Conservation (phyloP, 2,113 vertebrate species). For the Tenrec ecaudatus region DNA sequence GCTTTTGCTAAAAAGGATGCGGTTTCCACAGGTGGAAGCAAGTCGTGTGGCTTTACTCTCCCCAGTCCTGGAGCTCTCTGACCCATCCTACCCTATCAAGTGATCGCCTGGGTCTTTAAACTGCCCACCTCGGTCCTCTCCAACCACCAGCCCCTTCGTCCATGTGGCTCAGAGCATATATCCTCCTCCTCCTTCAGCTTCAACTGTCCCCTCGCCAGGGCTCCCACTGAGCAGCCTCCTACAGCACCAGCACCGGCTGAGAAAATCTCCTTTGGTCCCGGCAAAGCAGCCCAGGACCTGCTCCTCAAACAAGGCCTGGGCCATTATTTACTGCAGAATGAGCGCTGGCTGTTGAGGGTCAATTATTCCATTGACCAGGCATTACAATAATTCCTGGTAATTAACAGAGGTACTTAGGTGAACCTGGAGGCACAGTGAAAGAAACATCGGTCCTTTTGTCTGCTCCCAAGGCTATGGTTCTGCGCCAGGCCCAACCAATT, state of each 20-base stretch:
- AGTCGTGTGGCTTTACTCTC: neutral
- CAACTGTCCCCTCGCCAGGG: neutral
- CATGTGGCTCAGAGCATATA: too few relatives aligned
- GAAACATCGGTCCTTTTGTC: constrained; percentile 91
- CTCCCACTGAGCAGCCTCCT: constrained; percentile 84
- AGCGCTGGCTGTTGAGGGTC: constrained; percentile 87
- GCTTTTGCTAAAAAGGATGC: neutral
- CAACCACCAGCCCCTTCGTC: too few relatives aligned
- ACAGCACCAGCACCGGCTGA: constrained; percentile 82
- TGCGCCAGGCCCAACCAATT: constrained; percentile 89
- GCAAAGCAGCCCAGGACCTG: constrained; percentile 84
- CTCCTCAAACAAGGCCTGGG: constrained; percentile 82
- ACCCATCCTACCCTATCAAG: too few relatives aligned
- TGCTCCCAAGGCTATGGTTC: constrained; percentile 86
- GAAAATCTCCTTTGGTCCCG: constrained; percentile 85
- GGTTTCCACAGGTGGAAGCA: neutral
- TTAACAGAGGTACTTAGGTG: constrained; percentile 90
- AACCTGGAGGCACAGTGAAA: constrained; percentile 88
- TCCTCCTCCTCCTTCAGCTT: too few relatives aligned
- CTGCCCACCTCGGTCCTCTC: too few relatives aligned
- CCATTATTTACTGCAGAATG: constrained; percentile 87
- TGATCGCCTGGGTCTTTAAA: too few relatives aligned
- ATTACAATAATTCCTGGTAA: constrained; percentile 90
- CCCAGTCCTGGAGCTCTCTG: neutral
- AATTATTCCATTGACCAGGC: constrained; percentile 89